Base-by-base conservation (phyloP, 1,140 invertebrate genomes). In the Mercenaria mercenaria region DNA sequence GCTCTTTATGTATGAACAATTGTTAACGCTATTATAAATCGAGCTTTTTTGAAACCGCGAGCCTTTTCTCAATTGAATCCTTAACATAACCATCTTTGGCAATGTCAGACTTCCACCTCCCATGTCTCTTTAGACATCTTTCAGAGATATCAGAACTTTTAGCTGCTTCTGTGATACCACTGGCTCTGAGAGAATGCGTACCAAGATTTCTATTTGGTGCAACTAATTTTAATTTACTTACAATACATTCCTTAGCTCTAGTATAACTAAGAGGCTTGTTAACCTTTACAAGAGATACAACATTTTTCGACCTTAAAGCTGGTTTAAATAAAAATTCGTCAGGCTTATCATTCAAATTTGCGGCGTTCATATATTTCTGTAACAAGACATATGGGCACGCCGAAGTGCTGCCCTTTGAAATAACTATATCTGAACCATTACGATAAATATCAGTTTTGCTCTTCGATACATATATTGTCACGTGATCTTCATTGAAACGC, bases 391-490 rank as follows among this genome's bases (percentile, higher is more conserved):
- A 85, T 23, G 90, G 87, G 77, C 90, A 91, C 18, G 87, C 82
- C 39, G 34, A 13, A 32, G 86, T 80, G 37, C 10, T 37, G 26
- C 87, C 87, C 74, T 89, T 86, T 18, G 81, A 59, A 64, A 91
- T 86, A 4, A 86, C 43, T 67, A 91, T 56, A 15, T 91, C 81
- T 41, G 50, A 52, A 52, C 90, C 74, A 26, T 91, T 61, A 47
- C 91, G 83, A 34, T 89, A 91, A 34, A 87, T 87, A 83, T 91
- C 82, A 29, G 86, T 89, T 76, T 91, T 89, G 41, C 86, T 85
- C 52, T 91, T 89, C 0, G 26, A 4, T 34, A 91, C 74, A 26
- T 61, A 20, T 18, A 89, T 52, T n/a, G 43, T 26, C 23, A 89
- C 26, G 86, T 81, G 56, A 34, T n/a, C n/a, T n/a, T n/a, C n/a